Base-by-base conservation (phyloP, 2,113 vertebrate species). In the Ailurus styani region DNA sequence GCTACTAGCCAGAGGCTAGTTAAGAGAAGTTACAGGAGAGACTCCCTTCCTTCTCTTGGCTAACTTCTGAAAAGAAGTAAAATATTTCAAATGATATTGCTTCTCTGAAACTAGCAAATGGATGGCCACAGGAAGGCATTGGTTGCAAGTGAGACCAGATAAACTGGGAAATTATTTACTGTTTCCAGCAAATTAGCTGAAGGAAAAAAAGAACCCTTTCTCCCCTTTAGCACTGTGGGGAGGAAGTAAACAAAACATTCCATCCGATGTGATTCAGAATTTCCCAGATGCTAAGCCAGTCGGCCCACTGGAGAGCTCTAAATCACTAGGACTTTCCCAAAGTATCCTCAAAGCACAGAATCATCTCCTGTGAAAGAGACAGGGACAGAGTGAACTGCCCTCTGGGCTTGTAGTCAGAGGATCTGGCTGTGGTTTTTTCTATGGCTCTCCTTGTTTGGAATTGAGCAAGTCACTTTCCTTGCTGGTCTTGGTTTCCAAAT, bases 181-280 rank as follows among this genome's bases (percentile, higher is more conserved):
- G 47, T 62, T 93, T 93, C 7, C 45, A 97, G 79, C 70, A 62
- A 97, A 91, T 62, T 72, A 86, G 47, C 45, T 83, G 23, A 10
- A 54, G 91, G 78, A 20, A 34, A 37, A 55, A 77, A 17, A 40
- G 64, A 92, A 45, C 4, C 4, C 47, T 88, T 47, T 62, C 62
- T 93, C 92, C 83, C 60, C 83, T 96, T 91, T 68, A 81, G 73
- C 79, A 66, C n/a, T 55, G 55, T 81, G 52, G n/a, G 64, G 89
- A 93, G 95, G 97, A 98, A 96, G 92, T 96, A 98, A 98, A 98
- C 94, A 98, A 84, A 97, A 95, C 97, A 98, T 98, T 98, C 97
- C 97, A 93, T 90, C 64, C 0, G 34, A 87, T 52, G 81, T 96
- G 98, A 98, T 96, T 98, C 97, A 97, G 95, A 97, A 96, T 98